Evolutionary conservation across 37 sponge, comb jelly and placozoan genomes (phyloP).

Genomic region (Bolinopsis microptera): DNA sequence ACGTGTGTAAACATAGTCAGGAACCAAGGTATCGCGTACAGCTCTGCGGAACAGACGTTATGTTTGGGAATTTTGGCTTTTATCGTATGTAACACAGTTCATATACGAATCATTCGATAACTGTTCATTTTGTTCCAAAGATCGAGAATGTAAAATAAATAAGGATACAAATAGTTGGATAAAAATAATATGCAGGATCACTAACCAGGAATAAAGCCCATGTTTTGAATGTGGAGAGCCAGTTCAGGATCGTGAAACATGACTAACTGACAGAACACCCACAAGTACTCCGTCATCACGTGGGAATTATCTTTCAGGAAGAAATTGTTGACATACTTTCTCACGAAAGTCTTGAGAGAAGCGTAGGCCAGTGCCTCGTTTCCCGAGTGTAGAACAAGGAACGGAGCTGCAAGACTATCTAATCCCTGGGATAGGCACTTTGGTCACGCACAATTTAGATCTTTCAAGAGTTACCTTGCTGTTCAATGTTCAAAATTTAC

Average conservation of each 20-base stretch:
- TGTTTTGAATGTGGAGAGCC: slow-evolving; percentile 79
- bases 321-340: slow-evolving; percentile 92
- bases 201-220: slow-evolving; percentile 81
- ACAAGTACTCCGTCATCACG: slow-evolving; percentile 91
- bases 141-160: too few relatives aligned
- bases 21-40: slow-evolving; percentile 99
- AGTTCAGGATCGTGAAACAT: slow-evolving; percentile 97
- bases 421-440: slow-evolving; percentile 79
- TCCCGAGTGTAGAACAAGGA: slow-evolving; percentile 85
- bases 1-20: slow-evolving; percentile 99
- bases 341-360: slow-evolving; percentile 81
- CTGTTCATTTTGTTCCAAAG: too few relatives aligned
- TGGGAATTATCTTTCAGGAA: slow-evolving; percentile 93
- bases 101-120: too few relatives aligned
- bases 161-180: too few relatives aligned
- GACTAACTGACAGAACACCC: slow-evolving; percentile 88
- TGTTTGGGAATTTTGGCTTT: too few relatives aligned
- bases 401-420: slow-evolving; percentile 97
- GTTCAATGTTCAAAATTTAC: too few relatives aligned
- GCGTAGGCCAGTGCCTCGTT: slow-evolving; percentile 93
- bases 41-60: too few relatives aligned
- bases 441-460: background rate
- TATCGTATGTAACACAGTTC: too few relatives aligned
- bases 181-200: too few relatives aligned
- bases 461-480: too few relatives aligned